Evolutionary conservation across 64 coral and sea anemone species (phyloP), one percentile per base, ranked within the genome.

Genomic region (Catalaphyllia jardinei): DNA sequence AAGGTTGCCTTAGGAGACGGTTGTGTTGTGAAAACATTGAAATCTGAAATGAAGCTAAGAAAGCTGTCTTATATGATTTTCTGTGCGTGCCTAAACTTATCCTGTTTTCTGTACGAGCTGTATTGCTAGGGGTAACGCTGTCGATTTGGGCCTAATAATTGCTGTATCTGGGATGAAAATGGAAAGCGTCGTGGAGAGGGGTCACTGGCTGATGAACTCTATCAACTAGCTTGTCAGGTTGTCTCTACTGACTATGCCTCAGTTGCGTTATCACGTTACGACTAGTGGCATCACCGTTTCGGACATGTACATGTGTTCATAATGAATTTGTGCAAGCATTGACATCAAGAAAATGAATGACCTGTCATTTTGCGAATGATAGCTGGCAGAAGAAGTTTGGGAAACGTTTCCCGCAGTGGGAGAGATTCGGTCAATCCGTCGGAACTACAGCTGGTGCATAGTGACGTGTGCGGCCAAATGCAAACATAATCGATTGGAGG

Each of bases 171-270:
- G 73, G 90, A 92, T 72, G 83, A 59, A 80, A 67, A 18, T 55
- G 76, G 85, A 65, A 81, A 72, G 30, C 65, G 88, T 80, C 31
- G 77, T 82, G 91, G 77, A 31, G 75, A 39, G 39, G 65, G 91
- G 69, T 79, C 85, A 71, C 61, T 87, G 61, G 73, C 54, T 57
- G 76, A 76, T 87, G 79, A 87, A 80, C 62, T 87, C 14, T 87
- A 80, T 57, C 91, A 92, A 27, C 76, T 87, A 62, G 83, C 72
- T 72, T 92, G 71, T 86, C 27, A 86, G 69, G 90, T 92, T 87
- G n/a, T 79, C 30, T n/a, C 83, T 42, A 78, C 55, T 76, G 57
- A 72, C 73, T 73, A 92, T 12, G 31, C 31, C 11, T 92, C 83
- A 52, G 46, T 92, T 38, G 83, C 82, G 29, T 55, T 49, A 73